phyloP scores from a whole-genome alignment of 2,888 invertebrate genomes.

The Euphydryas editha region DNA sequence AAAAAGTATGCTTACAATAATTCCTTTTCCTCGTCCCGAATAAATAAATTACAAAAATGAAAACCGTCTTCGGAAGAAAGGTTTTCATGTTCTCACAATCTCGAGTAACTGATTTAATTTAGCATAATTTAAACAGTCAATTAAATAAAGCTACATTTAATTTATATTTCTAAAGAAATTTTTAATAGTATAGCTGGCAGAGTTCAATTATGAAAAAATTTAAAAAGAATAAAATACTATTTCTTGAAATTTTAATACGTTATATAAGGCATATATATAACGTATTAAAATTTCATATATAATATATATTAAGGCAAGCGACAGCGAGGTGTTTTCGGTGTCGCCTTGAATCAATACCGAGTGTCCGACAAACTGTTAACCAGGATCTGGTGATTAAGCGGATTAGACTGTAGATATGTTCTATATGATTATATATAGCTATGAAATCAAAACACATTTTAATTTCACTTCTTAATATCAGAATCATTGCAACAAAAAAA shows the following conservation, averaged over 20 bases:
- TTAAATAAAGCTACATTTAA: neutral
- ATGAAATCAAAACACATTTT: neutral
- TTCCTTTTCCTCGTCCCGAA: neutral
- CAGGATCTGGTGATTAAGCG: conserved; percentile 11
- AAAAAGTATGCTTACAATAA: neutral
- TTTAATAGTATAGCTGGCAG: neutral
- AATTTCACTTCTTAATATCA: neutral
- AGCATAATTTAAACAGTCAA: neutral
- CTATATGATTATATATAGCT: neutral
- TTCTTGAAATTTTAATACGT: conserved; percentile 1
- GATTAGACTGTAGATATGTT: conserved; percentile 17
- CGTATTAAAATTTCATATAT: conserved; percentile 13
- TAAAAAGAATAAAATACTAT: neutral
- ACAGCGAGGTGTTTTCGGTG: conserved; percentile 35
- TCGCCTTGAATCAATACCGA: conserved; percentile 38
- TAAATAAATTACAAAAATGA: neutral
- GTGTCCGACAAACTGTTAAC: conserved; percentile 25
- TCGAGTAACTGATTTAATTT: neutral
- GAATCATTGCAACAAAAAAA: too few species aligned
- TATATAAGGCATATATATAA: too few species aligned
- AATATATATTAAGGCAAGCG: conserved; percentile 22
- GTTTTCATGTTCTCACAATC: neutral
- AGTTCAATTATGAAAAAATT: neutral
- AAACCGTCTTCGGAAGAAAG: too few species aligned
- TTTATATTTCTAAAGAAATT: neutral